A percentile compares a stretch with the other conserved stretches of the same genome.
These are phyloP conservation scores for Acrobasis suavella DNA, from an alignment of 2,888 invertebrate genomes.

Conservation along the genomic window DNA sequence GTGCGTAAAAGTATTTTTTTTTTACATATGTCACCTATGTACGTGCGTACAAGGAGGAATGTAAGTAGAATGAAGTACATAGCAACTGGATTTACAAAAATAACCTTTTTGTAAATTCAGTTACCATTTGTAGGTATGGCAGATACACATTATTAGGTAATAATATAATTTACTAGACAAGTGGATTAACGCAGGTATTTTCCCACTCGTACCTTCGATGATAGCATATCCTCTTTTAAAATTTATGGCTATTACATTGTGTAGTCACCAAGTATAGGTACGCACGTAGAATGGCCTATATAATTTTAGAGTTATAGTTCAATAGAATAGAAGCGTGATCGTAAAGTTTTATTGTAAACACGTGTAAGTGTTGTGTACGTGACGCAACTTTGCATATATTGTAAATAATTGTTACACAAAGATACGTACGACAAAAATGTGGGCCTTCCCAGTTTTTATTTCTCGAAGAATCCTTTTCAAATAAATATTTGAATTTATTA, in stretches of 20 bases:
- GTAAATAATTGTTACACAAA: constrained; percentile 38
- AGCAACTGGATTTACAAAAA: too few relatives aligned
- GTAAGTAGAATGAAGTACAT: too few relatives aligned
- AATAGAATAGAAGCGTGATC: constrained; percentile 65
- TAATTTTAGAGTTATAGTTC: constrained; percentile 70
- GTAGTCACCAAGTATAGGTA: constrained; percentile 41
- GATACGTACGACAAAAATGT: constrained; percentile 29
- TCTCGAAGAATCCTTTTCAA: not conserved
- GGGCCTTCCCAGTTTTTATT: constrained; percentile 4
- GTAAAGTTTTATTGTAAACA: constrained; percentile 77
- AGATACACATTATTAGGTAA: not conserved
- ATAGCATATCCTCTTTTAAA: constrained; percentile 30
- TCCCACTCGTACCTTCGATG: constrained; percentile 30
- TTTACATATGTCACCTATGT: too few relatives aligned
- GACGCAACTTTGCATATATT: constrained; percentile 49
- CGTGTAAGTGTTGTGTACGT: constrained; percentile 62
- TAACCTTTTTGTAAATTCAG: too few relatives aligned
- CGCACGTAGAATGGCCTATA: constrained; percentile 70
- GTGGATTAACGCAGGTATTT: constrained; percentile 22
- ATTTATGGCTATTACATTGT: constrained; percentile 32
- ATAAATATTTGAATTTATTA: not conserved
- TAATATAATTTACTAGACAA: constrained; percentile 6
- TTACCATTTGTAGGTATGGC: not conserved
- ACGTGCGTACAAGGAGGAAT: too few relatives aligned
- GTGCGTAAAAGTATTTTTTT: too few relatives aligned